Percentiles rank a stretch among this genome's conserved stretches.
phyloP scores from a whole-genome alignment of 2,113 vertebrate species.

The Megaceryle maxima region DNA sequence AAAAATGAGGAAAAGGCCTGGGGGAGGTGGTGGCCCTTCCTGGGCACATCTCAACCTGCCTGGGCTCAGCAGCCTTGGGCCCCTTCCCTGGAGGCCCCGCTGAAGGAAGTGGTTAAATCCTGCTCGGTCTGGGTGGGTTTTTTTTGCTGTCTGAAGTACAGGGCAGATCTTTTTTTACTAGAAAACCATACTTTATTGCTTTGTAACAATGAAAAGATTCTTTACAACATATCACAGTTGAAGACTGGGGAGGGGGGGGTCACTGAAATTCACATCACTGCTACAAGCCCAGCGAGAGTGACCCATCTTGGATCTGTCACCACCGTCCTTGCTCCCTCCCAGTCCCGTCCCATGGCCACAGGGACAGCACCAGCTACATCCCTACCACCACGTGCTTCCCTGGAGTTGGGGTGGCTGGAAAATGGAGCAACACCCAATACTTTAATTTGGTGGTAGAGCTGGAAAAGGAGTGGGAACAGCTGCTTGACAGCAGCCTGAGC shows the following conservation, averaged over 20 bases:
- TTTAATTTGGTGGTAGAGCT: not conserved
- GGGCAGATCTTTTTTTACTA: not conserved
- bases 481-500: rapidly evolving
- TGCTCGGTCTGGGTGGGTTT: not conserved
- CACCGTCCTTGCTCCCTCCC: not conserved
- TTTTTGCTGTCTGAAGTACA: not conserved
- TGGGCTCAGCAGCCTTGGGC: no score
- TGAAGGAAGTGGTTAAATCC: not conserved
- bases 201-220: not conserved
- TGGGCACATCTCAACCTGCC: not conserved
- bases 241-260: not conserved
- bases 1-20: not conserved
- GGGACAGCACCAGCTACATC: not conserved
- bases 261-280: no score
- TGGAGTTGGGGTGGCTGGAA: not conserved
- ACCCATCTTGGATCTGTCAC: not conserved
- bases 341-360: not conserved
- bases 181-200: constrained; percentile 17
- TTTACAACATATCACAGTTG: not conserved
- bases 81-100: no score
- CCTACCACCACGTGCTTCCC: not conserved
- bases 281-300: not conserved
- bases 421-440: not conserved
- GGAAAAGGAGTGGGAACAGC: not conserved
- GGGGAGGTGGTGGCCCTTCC: not conserved